Conservation (phyloP, 2,113 vertebrate species). For the Crotalus helleri region DNA sequence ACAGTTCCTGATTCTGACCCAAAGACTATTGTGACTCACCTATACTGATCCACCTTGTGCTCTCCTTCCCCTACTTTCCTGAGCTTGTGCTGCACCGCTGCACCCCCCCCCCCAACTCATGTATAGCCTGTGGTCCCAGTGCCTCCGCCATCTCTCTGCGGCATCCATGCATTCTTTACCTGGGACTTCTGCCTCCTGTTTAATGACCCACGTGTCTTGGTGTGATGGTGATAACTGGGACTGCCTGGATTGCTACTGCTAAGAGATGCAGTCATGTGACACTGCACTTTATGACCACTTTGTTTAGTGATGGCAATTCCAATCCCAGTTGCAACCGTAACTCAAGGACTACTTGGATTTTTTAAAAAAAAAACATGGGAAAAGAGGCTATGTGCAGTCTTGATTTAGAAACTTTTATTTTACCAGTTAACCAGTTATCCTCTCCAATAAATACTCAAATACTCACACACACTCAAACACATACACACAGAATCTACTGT, state of each 20-base stretch:
- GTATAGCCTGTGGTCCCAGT: not conserved
- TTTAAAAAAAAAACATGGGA: not conserved
- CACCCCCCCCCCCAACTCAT: not conserved
- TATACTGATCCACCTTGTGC: not conserved
- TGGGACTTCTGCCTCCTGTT: not conserved
- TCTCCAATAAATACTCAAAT: not conserved
- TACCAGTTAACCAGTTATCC: not conserved
- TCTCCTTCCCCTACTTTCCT: not conserved
- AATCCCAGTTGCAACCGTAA: not conserved
- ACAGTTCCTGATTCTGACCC: not conserved
- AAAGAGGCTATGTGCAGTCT: not conserved
- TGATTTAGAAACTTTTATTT: not conserved
- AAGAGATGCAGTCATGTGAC: not conserved
- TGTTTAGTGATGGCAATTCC: not conserved
- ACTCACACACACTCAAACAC: not conserved
- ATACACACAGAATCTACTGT: not conserved
- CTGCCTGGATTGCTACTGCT: not conserved
- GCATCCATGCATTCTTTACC: not conserved
- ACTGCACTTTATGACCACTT: not conserved
- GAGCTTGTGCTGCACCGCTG: not conserved
- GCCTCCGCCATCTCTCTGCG: not conserved
- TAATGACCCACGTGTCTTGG: not conserved
- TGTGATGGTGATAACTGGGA: not conserved
- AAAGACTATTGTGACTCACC: not conserved
- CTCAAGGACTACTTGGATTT: not conserved